Evolutionary conservation across 2,888 invertebrate genomes (phyloP).

Genomic region (Willowsia nigromaculata): DNA sequence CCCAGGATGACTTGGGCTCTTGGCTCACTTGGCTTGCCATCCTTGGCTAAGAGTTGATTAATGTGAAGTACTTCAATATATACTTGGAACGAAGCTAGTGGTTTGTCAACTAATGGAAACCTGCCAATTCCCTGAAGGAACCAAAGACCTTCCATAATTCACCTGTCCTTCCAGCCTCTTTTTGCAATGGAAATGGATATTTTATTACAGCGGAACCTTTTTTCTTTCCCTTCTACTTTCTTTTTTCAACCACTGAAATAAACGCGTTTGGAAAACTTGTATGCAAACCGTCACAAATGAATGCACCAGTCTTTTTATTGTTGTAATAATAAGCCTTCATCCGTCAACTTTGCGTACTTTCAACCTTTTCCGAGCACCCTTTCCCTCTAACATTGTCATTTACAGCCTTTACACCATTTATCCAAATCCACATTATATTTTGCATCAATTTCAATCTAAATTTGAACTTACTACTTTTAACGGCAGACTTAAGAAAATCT

Average conservation of each 20-base stretch:
- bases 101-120: constrained; percentile 70
- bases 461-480: constrained; percentile 24
- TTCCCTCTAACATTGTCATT: constrained; percentile 48
- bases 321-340: constrained; percentile 34
- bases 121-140: constrained; percentile 65
- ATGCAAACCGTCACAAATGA: not conserved
- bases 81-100: constrained; percentile 49
- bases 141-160: constrained; percentile 68
- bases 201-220: constrained; percentile 24
- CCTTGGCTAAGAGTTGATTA: constrained; percentile 49
- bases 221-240: not conserved
- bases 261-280: not conserved
- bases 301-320: not conserved
- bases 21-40: constrained; percentile 46
- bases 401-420: constrained; percentile 22
- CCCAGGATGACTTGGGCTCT: constrained; percentile 11
- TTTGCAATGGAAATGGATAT: constrained; percentile 40
- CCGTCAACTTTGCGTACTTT: constrained; percentile 46
- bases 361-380: constrained; percentile 44
- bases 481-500: not conserved
- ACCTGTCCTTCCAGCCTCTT: constrained; percentile 50
- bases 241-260: not conserved
- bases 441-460: not conserved
- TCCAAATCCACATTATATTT: not conserved
- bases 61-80: constrained; percentile 53